These are phyloP conservation scores for Cygnus buccinator DNA, from an alignment of 2,113 vertebrate genomes.

Conservation along the genomic window DNA sequence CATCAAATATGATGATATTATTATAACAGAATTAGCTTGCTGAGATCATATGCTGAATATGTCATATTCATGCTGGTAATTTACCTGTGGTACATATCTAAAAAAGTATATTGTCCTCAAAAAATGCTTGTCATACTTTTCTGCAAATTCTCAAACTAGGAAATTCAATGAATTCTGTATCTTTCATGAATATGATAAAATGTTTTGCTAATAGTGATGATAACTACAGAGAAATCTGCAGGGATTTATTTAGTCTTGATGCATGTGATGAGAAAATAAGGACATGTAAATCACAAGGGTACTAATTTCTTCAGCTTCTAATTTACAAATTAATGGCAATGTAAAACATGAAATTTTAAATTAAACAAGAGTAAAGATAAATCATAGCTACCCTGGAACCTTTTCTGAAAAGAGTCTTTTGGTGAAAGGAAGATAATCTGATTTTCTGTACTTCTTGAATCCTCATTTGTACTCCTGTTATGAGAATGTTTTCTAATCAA, in stretches of 20 bases:
- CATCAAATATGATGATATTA: not conserved
- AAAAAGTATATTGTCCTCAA: not conserved
- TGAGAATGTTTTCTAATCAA: not conserved
- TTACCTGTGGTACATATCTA: not conserved
- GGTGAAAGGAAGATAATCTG: not conserved
- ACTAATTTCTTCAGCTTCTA: conserved; percentile 26
- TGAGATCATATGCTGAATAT: not conserved
- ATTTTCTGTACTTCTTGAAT: not conserved
- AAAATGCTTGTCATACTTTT: not conserved
- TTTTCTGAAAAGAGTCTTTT: not conserved
- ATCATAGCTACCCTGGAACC: not conserved
- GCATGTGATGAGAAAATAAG: not conserved
- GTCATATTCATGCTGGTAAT: not conserved
- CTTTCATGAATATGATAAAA: not conserved
- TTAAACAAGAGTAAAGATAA: not conserved
- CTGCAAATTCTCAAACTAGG: not conserved
- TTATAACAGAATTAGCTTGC: not conserved
- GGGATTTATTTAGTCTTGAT: not conserved
- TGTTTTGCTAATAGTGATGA: not conserved
- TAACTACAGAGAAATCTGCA: not conserved
- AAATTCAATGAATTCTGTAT: not conserved
- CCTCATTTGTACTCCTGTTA: not conserved
- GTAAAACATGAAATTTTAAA: not conserved
- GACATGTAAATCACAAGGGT: not conserved
- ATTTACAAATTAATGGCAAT: not conserved